phyloP scores from a whole-genome alignment of 2,797 vertebrate genomes.

The Centroberyx gerrardi region DNA sequence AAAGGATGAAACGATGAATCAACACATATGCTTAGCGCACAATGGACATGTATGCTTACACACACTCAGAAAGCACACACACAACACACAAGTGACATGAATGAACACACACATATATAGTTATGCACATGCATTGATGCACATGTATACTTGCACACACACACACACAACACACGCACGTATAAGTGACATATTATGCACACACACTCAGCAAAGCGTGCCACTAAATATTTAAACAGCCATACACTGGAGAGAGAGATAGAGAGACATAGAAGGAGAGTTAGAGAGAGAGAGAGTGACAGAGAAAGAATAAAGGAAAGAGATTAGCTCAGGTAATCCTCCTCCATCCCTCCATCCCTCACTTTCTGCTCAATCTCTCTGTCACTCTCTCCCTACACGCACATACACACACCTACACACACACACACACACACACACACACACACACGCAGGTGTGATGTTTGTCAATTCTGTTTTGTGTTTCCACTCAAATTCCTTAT shows the following conservation, averaged over 20 bases:
- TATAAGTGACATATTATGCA: neutral
- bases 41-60: too few species aligned
- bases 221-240: slow-evolving; percentile 23
- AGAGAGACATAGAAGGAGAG: slow-evolving; percentile 3
- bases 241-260: neutral
- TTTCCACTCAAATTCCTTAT: too few species aligned
- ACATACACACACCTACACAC: slow-evolving; percentile 10
- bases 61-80: neutral
- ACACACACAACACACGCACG: neutral
- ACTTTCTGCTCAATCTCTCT: slow-evolving; percentile 1
- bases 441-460: neutral
- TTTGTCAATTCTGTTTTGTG: too few species aligned
- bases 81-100: neutral
- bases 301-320: neutral
- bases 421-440: neutral
- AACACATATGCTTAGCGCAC: too few species aligned
- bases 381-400: neutral
- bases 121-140: neutral
- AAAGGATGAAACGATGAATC: too few species aligned
- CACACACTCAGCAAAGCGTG: slow-evolving; percentile 5
- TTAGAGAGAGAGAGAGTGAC: neutral
- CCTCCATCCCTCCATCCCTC: neutral
- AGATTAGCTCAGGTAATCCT: slow-evolving; percentile 6
- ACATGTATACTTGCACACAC: slow-evolving; percentile 5
- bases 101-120: slow-evolving; percentile 1